phyloP scores from a whole-genome alignment of 2,113 vertebrate genomes.

The Pseudorhombus dupliciocellatus region DNA sequence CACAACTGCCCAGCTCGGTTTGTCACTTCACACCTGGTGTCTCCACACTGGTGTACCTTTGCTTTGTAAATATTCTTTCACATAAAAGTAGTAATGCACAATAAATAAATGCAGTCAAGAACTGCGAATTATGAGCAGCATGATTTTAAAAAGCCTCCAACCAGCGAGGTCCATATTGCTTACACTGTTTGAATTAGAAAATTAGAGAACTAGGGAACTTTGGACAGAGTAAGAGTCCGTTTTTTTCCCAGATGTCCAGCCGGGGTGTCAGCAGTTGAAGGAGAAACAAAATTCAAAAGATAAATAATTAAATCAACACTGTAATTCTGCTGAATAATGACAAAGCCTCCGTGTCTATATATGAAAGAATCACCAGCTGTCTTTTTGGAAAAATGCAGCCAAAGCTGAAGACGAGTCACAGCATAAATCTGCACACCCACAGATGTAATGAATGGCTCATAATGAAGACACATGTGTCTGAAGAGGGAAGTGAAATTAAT shows the following conservation, averaged over 20 bases:
- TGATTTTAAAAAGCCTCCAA: too few relatives aligned
- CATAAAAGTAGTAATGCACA: not conserved
- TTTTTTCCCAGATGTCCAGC: constrained; percentile 4
- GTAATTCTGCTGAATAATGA: constrained; percentile 47
- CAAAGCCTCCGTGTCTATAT: constrained; percentile 33
- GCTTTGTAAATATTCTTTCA: not conserved
- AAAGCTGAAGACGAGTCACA: constrained; percentile 17
- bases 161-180: not conserved
- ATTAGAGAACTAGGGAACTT: not conserved
- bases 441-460: constrained; percentile 45
- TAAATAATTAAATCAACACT: not conserved
- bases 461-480: constrained; percentile 52
- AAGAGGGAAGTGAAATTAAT: constrained; percentile 36
- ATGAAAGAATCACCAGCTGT: constrained; percentile 51
- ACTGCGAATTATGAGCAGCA: too few relatives aligned
- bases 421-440: constrained; percentile 34
- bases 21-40: not conserved
- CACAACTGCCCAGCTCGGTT: not conserved
- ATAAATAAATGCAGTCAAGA: too few relatives aligned
- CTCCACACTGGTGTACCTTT: too few relatives aligned
- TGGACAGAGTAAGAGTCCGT: constrained; percentile 3
- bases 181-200: not conserved
- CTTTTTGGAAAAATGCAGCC: constrained; percentile 47
- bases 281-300: not conserved
- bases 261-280: constrained; percentile 3